These are phyloP conservation scores for Trialeurodes vaporariorum DNA, from an alignment of 1,140 invertebrate species.

Conservation along the genomic window DNA sequence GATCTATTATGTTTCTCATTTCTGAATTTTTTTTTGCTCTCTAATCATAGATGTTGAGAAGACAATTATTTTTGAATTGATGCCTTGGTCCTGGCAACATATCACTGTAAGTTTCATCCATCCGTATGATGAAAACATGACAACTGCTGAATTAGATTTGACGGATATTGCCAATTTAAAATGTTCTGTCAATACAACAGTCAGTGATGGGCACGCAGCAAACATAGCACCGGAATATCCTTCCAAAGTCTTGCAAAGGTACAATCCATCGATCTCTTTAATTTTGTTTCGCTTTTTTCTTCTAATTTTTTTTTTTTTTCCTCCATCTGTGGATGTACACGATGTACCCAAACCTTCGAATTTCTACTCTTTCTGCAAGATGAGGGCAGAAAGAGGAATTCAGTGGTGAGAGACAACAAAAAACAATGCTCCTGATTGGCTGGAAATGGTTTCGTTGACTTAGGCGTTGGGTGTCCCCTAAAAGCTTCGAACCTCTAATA, in stretches of 20 bases:
- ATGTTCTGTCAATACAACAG: constrained; percentile 48
- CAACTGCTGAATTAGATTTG: constrained; percentile 81
- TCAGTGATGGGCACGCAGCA: constrained; percentile 36
- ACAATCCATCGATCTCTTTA: constrained; percentile 9
- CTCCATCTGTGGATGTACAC: too few relatives aligned
- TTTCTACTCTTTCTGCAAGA: too few relatives aligned
- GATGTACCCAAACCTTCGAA: too few relatives aligned
- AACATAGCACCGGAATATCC: constrained; percentile 61
- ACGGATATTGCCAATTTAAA: constrained; percentile 61
- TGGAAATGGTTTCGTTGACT: too few relatives aligned
- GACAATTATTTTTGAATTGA: constrained; percentile 82
- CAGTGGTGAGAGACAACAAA: too few relatives aligned
- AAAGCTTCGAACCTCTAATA: too few relatives aligned
- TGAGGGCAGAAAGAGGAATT: too few relatives aligned
- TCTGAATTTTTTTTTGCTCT: constrained; percentile 9
- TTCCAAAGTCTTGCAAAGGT: constrained; percentile 73
- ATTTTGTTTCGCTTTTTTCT: constrained; percentile 12
- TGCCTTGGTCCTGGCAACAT: constrained; percentile 74
- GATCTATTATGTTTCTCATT: too few relatives aligned
- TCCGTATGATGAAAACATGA: constrained; percentile 81
- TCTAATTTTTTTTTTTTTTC: constrained; percentile 8
- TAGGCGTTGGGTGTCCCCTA: too few relatives aligned
- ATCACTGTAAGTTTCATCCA: constrained; percentile 85
- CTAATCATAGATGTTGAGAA: constrained; percentile 49
- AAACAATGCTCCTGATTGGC: too few relatives aligned